Evolutionary conservation across 2,888 invertebrate species (phyloP), one percentile per base, ranked within the genome.

Genomic region (Cosmia trapezina): DNA sequence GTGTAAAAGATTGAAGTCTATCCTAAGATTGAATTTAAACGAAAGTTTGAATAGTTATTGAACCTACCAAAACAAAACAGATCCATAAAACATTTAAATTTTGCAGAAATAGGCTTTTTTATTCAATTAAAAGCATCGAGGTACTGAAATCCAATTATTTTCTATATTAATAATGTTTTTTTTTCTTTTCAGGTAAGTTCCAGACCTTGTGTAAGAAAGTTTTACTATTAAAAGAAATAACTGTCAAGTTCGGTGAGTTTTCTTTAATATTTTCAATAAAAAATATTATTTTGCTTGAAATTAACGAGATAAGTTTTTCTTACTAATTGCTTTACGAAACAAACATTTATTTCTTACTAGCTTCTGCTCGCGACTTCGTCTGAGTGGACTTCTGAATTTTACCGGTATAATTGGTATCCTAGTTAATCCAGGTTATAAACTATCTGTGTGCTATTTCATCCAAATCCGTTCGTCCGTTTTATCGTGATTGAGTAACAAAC

Each of bases 131-230:
- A 61, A 63, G 37, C 37, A 9, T 47, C 19, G 12, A 43, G 22
- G 22, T 43, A 57, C 54, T 41, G 12, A 63, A 66, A 60, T 47
- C n/a, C 37, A 61, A 49, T 47, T 53, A 71, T 28, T 43, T 37
- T 53, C 33, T 37, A 12, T 59, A 73, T 59, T 66, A 75, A 68
- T 64, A 11, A 41, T 33, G 5, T 22, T 51, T 61, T 59, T 62
- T 64, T 73, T 72, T 75, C 57, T 75, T 85, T 87, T 59, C 80
- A 86, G 86, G 86, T 87, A 78, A 79, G 86, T 77, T 71, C 60
- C 60, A 73, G 62, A 62, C 47, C 72, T 67, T 41, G 11, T 41
- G 11, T 59, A 19, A 41, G 28, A 67, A 67, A 69, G 47, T 81
- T 81, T 57, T 41, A 56, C 37, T 76, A 64, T 76, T 61, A 60